Conservation (phyloP, 2,113 vertebrate genomes). For the Chiloscyllium plagiosum region DNA sequence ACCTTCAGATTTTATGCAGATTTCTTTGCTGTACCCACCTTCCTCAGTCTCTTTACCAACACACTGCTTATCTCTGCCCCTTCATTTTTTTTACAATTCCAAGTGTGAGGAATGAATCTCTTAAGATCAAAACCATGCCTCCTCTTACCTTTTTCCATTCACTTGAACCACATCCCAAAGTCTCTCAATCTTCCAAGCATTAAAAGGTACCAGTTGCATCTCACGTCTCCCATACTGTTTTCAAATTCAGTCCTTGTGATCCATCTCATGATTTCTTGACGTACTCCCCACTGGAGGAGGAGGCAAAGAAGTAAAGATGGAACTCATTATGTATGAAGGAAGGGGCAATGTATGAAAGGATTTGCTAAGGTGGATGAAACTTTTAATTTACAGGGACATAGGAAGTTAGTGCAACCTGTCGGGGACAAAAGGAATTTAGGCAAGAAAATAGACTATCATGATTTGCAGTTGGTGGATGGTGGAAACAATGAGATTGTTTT, state of each 20-base stretch:
- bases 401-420: not conserved
- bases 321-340: not conserved
- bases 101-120: not conserved
- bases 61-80: not conserved
- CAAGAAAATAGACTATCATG: not conserved
- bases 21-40: not conserved
- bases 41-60: not conserved
- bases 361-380: not conserved
- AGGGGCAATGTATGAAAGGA: not conserved
- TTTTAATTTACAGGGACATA: not conserved
- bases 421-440: not conserved
- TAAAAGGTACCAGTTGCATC: not conserved
- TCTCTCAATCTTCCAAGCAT: not conserved
- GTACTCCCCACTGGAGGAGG: not conserved
- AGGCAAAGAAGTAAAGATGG: not conserved
- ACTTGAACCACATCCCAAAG: not conserved
- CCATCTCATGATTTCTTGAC: not conserved
- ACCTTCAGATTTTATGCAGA: not conserved
- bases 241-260: not conserved
- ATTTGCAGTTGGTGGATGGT: not conserved
- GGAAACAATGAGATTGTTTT: not conserved
- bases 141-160: not conserved
- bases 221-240: too few species aligned
- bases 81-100: not conserved
- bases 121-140: not conserved